phyloP scores from a whole-genome alignment of 2,113 vertebrate species.

The Xiphorhynchus elegans region DNA sequence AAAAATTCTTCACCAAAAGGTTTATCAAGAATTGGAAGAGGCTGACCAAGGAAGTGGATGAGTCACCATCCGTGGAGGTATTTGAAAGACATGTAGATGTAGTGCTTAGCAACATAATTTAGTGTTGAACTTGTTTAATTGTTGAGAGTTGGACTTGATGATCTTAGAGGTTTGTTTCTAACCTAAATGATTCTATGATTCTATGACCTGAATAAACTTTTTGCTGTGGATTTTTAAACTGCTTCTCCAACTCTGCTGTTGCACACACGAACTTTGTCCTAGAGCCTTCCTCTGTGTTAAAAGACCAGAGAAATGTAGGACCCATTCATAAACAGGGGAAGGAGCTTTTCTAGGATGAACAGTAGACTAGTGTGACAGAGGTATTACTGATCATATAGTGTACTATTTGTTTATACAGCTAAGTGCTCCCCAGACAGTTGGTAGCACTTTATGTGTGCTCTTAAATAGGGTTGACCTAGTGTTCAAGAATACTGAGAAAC shows the following conservation, averaged over 20 bases:
- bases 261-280: neutral
- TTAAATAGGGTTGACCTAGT: neutral
- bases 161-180: neutral
- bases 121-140: neutral
- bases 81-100: neutral
- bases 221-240: neutral
- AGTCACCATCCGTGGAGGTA: accelerated
- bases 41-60: neutral
- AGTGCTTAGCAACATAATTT: accelerated
- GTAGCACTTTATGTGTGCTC: neutral
- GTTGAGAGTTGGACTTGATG: accelerated
- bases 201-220: neutral
- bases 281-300: neutral
- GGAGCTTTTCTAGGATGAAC: neutral
- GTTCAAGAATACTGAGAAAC: neutral
- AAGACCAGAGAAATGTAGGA: neutral
- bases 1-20: neutral
- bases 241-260: neutral
- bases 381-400: neutral
- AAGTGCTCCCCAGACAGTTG: neutral
- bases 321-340: neutral
- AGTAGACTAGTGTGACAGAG: neutral
- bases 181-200: neutral
- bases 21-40: neutral
- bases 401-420: neutral